Evolutionary conservation across 2,888 invertebrate species (phyloP).

Genomic region (Folsomia candida): DNA sequence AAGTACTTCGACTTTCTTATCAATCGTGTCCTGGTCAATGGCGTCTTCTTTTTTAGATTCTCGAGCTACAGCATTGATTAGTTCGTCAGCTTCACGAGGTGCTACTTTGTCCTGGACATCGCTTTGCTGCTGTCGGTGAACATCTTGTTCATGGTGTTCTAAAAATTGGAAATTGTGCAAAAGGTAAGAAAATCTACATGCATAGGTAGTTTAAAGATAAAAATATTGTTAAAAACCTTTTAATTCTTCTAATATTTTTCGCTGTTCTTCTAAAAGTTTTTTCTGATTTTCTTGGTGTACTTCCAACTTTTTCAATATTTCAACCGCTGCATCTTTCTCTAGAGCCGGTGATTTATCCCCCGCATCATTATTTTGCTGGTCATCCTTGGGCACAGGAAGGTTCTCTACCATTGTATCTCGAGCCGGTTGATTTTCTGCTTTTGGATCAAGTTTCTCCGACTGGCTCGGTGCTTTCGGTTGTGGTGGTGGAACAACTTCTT

Average conservation of each 20-base stretch:
- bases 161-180: too few species aligned
- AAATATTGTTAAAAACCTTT: too few species aligned
- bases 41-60: background rate
- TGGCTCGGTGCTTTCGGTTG: background rate
- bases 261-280: conserved; percentile 67
- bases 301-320: conserved; percentile 65
- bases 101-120: background rate
- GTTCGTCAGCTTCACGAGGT: background rate
- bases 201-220: too few species aligned
- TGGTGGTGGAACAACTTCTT: background rate
- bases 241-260: conserved; percentile 63
- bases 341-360: conserved; percentile 25
- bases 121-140: conserved; percentile 14
- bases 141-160: conserved; percentile 55
- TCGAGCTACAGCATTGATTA: background rate
- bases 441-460: background rate
- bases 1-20: conserved; percentile 13
- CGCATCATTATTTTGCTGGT: background rate
- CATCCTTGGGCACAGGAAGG: conserved; percentile 1
- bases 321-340: conserved; percentile 52
- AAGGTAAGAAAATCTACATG: too few species aligned
- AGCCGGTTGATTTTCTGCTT: background rate
- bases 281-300: conserved; percentile 68
- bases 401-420: background rate
- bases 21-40: conserved; percentile 4